Percentiles rank a stretch among this genome's conserved stretches.
These are phyloP conservation scores for Chionomys nivalis DNA, from an alignment of 2,113 vertebrate genomes.

Conservation along the genomic window DNA sequence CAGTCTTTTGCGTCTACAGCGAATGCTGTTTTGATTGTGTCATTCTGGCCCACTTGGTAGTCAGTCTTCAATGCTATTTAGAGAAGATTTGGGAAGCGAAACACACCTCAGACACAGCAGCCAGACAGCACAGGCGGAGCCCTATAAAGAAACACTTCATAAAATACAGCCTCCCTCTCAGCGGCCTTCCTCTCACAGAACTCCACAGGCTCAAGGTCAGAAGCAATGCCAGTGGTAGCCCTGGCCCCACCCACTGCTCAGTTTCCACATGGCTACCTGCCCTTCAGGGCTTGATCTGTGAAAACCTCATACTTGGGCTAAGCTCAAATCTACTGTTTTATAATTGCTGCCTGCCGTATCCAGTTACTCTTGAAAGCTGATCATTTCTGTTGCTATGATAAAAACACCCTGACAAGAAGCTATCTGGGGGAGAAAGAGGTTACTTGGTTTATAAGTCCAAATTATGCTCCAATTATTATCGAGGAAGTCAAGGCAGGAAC, in stretches of 20 bases:
- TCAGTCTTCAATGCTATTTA: not conserved
- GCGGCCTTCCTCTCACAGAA: not conserved
- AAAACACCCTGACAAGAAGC: not conserved
- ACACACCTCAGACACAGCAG: not conserved
- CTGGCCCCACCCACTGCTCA: not conserved
- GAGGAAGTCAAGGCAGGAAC: not conserved
- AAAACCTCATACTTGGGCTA: not conserved
- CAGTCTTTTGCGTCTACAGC: not conserved
- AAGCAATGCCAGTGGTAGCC: not conserved
- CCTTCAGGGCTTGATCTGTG: not conserved
- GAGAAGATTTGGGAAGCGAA: not conserved
- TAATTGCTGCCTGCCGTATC: not conserved
- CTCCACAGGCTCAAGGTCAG: not conserved
- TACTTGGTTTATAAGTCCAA: not conserved
- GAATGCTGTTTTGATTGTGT: not conserved
- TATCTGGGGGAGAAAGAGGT: not conserved
- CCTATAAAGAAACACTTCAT: not conserved
- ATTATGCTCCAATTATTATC: not conserved
- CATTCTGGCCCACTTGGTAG: not conserved
- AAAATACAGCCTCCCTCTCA: not conserved
- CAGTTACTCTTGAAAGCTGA: not conserved
- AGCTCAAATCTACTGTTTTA: not conserved
- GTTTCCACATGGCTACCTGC: accelerated
- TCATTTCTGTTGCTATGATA: not conserved
- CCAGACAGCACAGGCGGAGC: not conserved